These are phyloP conservation scores for Diplazon laetatorius DNA, from an alignment of 2,888 invertebrate species.

Conservation along the genomic window DNA sequence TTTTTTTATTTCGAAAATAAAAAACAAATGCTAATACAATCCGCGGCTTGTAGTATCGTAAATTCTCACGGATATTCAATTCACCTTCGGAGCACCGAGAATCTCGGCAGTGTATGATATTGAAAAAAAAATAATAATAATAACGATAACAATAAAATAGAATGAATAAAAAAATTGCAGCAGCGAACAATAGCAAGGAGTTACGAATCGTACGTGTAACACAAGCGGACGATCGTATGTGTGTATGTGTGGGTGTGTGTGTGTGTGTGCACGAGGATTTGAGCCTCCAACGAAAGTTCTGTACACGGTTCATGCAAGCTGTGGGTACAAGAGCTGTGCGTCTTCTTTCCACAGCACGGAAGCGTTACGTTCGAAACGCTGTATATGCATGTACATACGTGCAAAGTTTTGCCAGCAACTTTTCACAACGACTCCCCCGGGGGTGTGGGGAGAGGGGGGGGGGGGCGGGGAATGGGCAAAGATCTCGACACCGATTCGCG, in stretches of 20 bases:
- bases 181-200: conserved; percentile 32
- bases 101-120: conserved; percentile 29
- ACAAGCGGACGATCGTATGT: conserved; percentile 21
- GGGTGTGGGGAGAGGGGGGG: no score
- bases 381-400: conserved; percentile 30
- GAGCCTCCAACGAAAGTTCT: conserved; percentile 71
- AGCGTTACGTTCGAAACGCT: conserved; percentile 52
- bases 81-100: not conserved
- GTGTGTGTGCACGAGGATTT: conserved; percentile 29
- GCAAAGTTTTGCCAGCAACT: conserved; percentile 49
- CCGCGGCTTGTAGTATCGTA: no score
- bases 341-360: conserved; percentile 70
- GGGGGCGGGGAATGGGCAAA: no score
- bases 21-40: not conserved
- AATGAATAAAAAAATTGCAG: not conserved
- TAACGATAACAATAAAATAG: no score
- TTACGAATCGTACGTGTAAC: conserved; percentile 39
- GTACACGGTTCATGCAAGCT: conserved; percentile 74
- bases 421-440: conserved; percentile 39
- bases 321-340: conserved; percentile 69
- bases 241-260: not conserved
- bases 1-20: not conserved
- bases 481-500: conserved; percentile 46
- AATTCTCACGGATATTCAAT: not conserved
- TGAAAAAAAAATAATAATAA: no score